A percentile compares a stretch with the other conserved stretches of the same genome.
These are phyloP conservation scores for Acrocephalus kingi DNA, from an alignment of 2,113 vertebrate genomes.

Conservation along the genomic window DNA sequence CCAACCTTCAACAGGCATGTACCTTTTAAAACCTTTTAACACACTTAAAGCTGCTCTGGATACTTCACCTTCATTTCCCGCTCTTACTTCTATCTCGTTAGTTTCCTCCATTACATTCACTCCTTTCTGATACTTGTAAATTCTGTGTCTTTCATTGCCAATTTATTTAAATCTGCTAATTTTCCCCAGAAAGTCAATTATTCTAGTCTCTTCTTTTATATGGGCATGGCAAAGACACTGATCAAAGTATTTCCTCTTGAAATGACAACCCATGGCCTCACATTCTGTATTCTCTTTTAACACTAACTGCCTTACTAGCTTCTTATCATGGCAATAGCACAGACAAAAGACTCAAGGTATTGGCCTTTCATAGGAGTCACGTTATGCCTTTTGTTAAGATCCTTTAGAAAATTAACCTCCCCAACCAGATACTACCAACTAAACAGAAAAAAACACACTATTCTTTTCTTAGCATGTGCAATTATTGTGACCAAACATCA, in stretches of 20 bases:
- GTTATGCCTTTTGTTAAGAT: neutral
- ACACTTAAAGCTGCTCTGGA: neutral
- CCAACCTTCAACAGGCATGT: neutral
- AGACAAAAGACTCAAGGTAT: neutral
- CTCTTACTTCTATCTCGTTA: neutral
- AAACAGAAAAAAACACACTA: neutral
- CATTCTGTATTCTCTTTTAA: neutral
- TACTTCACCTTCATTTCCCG: neutral
- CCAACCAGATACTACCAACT: neutral
- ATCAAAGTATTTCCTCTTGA: neutral
- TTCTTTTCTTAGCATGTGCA: neutral
- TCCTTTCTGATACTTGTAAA: neutral
- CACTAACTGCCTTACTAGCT: neutral
- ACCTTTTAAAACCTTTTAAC: neutral
- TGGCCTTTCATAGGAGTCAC: neutral
- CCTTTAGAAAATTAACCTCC: neutral
- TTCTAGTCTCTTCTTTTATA: neutral
- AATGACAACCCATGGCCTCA: neutral
- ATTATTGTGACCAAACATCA: neutral
- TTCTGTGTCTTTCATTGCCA: neutral
- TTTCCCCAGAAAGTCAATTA: neutral
- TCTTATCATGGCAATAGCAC: neutral
- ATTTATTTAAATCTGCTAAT: neutral
- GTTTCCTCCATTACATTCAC: neutral
- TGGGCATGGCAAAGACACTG: neutral